Conservation (phyloP, 2,888 invertebrate species). For the Latrodectus elegans region DNA sequence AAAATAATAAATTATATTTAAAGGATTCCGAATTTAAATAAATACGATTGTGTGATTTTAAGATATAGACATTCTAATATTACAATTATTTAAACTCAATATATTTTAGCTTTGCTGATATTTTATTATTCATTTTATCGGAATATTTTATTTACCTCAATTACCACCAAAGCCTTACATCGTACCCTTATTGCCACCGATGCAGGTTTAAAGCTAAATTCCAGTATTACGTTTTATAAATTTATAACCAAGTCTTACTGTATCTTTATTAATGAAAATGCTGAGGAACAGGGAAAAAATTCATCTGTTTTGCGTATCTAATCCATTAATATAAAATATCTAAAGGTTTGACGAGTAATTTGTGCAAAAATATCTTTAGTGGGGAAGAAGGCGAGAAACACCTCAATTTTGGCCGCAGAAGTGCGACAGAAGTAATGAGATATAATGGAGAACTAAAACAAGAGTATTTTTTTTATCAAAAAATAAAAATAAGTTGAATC, state of each 20-base stretch:
- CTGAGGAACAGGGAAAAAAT: not conserved
- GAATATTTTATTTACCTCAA: too few relatives aligned
- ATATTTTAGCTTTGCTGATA: too few relatives aligned
- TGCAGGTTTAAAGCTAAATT: too few relatives aligned
- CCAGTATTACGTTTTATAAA: not conserved
- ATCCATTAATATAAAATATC: conserved; percentile 51
- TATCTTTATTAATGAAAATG: not conserved
- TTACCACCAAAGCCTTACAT: too few relatives aligned
- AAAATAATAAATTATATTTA: too few relatives aligned
- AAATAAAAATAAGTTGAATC: conserved; percentile 15
- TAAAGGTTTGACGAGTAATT: conserved; percentile 38
- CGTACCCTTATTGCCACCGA: too few relatives aligned
- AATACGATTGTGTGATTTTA: too few relatives aligned
- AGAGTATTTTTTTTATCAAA: conserved; percentile 1
- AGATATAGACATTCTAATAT: too few relatives aligned
- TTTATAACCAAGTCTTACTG: not conserved
- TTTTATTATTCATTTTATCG: too few relatives aligned
- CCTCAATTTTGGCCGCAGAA: conserved; percentile 36
- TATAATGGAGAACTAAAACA: conserved; percentile 48
- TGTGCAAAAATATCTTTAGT: not conserved
- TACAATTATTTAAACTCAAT: too few relatives aligned
- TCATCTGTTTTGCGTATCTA: conserved; percentile 12
- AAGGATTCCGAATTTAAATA: too few relatives aligned
- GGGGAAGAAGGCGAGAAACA: not conserved
- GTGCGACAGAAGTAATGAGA: conserved; percentile 48